Evolutionary conservation across 2,113 vertebrate genomes (phyloP), one percentile per base, ranked within the genome.

Genomic region (Phodopus roborovskii): DNA sequence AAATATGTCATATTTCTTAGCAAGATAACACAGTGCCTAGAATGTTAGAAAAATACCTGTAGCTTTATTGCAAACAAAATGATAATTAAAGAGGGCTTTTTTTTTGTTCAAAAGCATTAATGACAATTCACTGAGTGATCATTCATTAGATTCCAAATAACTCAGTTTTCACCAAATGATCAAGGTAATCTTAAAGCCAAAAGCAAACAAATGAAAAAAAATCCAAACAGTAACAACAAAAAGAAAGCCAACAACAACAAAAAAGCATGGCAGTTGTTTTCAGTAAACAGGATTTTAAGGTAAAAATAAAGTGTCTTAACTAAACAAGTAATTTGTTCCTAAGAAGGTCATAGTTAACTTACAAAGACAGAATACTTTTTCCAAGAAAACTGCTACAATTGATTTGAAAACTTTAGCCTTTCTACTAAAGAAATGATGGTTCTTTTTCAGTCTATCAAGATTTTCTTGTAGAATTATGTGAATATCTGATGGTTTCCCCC

Each of bases 291-390:
- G 13, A 50, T 39, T 82, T 62, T 64, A 90, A 79, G 79, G 5
- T 81, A 87, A 91, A 96, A 96, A 62, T 28, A 90, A 89, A 81
- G 3, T 64, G 2, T 68, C 19, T 56, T 36, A 88, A 92, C 26
- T 85, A 78, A 88, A 62, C 68, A 74, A 84, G 1, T 58, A 89
- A 26, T 28, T 88, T 56, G 56, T 68, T n/a, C 15, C 24, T 90
- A 85, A 75, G 75, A 89, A 26, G 62, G 42, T 12, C 16, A 94
- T 36, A 71, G 6, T 85, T 77, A 19, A 66, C 3, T 82, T 20
- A 33, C 30, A 78, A 96, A 81, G 20, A 24, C 56, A 50, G 79
- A 28, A 75, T 26, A 26, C 0, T 5, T 90, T 45, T 73, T 26
- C 16, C 11, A 73, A 56, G 28, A 81, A 85, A 93, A 53, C 12